phyloP scores from a whole-genome alignment of 2,888 invertebrate species.

The Halocaridina rubra region DNA sequence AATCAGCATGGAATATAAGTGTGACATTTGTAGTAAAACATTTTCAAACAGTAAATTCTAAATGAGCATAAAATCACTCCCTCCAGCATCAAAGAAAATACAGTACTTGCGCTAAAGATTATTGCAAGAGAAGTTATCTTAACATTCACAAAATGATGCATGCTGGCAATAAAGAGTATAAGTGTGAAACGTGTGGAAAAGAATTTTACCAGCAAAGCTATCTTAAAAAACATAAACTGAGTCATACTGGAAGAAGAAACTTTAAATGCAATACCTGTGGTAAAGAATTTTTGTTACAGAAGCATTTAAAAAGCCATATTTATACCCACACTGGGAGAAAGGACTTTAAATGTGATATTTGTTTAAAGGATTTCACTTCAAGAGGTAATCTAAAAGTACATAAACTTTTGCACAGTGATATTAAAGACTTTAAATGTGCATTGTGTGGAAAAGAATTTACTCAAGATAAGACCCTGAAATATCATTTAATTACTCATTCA shows the following conservation, averaged over 20 bases:
- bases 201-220: constrained; percentile 13
- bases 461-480: constrained; percentile 6
- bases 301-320: constrained; percentile 2
- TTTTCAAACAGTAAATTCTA: too few species aligned
- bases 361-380: constrained; percentile 1
- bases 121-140: constrained; percentile 32
- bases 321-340: not conserved
- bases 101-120: too few species aligned
- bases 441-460: constrained; percentile 23
- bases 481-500: constrained; percentile 19
- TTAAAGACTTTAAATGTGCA: constrained; percentile 14
- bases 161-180: constrained; percentile 15
- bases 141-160: not conserved
- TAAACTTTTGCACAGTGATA: not conserved
- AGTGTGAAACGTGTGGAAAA: constrained; percentile 27
- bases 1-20: too few species aligned
- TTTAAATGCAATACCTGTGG: constrained; percentile 25
- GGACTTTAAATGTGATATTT: not conserved
- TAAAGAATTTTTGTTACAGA: constrained; percentile 1
- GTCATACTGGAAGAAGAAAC: constrained; percentile 1
- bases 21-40: too few species aligned
- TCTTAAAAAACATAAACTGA: constrained; percentile 3
- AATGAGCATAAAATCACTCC: too few species aligned
- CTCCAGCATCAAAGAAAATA: too few species aligned
- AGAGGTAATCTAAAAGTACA: not conserved